Evolutionary conservation across 2,888 invertebrate species (phyloP).

Genomic region (Synanthedon andrenaeformis): DNA sequence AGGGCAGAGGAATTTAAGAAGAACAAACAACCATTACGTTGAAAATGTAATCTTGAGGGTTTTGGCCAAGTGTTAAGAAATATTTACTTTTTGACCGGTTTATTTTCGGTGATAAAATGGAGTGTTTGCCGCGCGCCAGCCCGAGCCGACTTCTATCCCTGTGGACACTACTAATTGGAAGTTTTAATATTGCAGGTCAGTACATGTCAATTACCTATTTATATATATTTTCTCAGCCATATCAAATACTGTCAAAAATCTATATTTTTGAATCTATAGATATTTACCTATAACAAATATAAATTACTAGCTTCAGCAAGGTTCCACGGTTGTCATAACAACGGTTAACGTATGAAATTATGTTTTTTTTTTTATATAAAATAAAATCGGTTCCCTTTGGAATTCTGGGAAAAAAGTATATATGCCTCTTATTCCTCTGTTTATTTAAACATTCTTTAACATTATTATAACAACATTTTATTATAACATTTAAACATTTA

Average conservation of each 20-base stretch:
- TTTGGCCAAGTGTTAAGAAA: constrained; percentile 20
- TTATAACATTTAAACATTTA: no score
- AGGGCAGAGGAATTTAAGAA: constrained; percentile 5
- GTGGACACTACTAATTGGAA: constrained; percentile 47
- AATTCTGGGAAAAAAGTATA: no score
- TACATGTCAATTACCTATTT: not conserved
- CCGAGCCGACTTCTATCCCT: constrained; percentile 40
- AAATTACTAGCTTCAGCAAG: no score
- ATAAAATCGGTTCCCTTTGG: no score
- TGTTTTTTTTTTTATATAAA: no score
- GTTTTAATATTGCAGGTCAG: constrained; percentile 52
- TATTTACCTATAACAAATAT: no score
- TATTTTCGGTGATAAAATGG: constrained; percentile 34
- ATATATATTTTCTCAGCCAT: not conserved
- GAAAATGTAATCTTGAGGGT: constrained; percentile 28
- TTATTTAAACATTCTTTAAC: no score
- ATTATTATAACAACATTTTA: no score
- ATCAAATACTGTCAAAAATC: not conserved
- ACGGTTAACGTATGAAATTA: no score
- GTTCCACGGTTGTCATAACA: no score
- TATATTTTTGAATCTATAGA: no score
- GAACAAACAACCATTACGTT: constrained; percentile 18
- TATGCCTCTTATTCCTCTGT: no score
- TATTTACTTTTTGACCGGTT: constrained; percentile 14
- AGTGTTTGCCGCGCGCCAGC: constrained; percentile 32